phyloP scores from a whole-genome alignment of 2,113 vertebrate genomes.

The Struthidea cinerea region DNA sequence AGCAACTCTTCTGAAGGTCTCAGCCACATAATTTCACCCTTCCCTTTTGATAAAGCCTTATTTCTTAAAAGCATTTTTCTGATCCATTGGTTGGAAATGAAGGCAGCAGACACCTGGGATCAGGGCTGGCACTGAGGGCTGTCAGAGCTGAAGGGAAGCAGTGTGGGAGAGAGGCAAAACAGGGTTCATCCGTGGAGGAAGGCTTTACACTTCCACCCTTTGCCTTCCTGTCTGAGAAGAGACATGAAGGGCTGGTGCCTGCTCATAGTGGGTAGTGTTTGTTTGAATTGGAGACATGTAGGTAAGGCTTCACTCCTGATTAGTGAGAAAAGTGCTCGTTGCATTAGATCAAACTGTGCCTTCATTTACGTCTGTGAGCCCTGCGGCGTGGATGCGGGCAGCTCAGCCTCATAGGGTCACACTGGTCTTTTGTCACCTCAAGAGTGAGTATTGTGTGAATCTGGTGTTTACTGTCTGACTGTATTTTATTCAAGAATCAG shows the following conservation, averaged over 20 bases:
- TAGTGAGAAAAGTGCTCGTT: not conserved
- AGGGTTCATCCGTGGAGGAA: not conserved
- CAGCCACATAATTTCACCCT: not conserved
- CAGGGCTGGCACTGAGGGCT: not conserved
- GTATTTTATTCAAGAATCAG: not conserved
- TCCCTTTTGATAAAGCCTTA: not conserved
- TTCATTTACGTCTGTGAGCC: not conserved
- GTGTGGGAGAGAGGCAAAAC: not conserved
- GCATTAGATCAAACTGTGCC: not conserved
- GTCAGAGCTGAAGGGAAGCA: fast-evolving
- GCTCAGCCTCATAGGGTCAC: fast-evolving
- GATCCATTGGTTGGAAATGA: not conserved
- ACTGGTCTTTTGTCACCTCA: not conserved
- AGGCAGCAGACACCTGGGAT: not conserved
- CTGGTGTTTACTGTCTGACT: not conserved
- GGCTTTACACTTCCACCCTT: not conserved
- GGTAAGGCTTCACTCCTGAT: not conserved
- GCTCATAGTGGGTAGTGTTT: not conserved
- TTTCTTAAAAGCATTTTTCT: not conserved
- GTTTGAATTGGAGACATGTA: not conserved
- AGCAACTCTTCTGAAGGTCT: not conserved
- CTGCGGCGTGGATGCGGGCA: fast-evolving
- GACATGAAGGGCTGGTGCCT: not conserved
- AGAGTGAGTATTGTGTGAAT: not conserved
- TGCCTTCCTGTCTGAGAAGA: not conserved